Evolutionary conservation across 2,888 invertebrate species (phyloP).

Genomic region (Phyto melanocephala): DNA sequence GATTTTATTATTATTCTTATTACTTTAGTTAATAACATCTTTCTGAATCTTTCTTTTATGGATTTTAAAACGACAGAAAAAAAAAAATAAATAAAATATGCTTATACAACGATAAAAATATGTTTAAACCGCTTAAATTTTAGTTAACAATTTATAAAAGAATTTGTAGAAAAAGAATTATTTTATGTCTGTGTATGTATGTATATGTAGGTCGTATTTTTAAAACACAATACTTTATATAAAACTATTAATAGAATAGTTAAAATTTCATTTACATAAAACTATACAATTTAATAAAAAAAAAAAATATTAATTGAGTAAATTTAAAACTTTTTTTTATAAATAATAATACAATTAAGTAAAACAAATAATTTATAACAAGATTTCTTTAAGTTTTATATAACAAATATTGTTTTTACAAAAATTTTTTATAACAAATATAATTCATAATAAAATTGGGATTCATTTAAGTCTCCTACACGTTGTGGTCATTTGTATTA

Average conservation of each 20-base stretch:
- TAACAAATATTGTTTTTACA: constrained; percentile 61
- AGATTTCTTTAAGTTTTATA: constrained; percentile 44
- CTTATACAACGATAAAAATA: constrained; percentile 18
- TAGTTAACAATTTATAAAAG: too few relatives aligned
- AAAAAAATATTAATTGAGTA: constrained; percentile 20
- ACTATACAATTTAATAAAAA: constrained; percentile 56
- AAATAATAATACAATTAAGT: constrained; percentile 39
- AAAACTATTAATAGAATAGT: constrained; percentile 32
- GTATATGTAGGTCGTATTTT: background rate
- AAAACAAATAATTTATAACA: constrained; percentile 60
- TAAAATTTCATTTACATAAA: constrained; percentile 50
- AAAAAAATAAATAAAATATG: background rate
- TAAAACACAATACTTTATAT: constrained; percentile 34
- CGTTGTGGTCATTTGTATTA: background rate
- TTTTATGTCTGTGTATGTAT: constrained; percentile 1
- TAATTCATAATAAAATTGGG: too few relatives aligned
- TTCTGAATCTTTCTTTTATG: too few relatives aligned
- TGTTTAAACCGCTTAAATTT: background rate
- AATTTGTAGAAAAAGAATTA: constrained; percentile 14
- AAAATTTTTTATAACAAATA: constrained; percentile 60
- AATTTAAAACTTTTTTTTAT: constrained; percentile 24
- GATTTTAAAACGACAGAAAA: too few relatives aligned
- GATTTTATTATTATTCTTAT: too few relatives aligned
- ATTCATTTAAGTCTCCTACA: too few relatives aligned
- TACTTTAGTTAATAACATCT: too few relatives aligned